phyloP scores from a whole-genome alignment of 1,140 invertebrate species.

The Drosophila watanabei region DNA sequence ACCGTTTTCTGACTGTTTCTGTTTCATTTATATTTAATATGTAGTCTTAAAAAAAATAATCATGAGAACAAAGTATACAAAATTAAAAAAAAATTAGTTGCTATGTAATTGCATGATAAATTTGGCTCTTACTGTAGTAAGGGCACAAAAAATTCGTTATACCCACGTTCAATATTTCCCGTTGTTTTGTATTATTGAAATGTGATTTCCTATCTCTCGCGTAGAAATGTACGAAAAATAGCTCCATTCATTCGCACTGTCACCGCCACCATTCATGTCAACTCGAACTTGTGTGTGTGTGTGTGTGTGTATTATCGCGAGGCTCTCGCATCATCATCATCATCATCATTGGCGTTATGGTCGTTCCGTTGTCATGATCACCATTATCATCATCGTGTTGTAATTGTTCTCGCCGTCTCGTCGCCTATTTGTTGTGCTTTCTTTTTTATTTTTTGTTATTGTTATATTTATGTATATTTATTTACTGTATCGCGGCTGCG shows the following conservation, averaged over 20 bases:
- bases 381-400: slow-evolving; percentile 51
- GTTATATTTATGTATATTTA: slow-evolving; percentile 46
- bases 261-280: slow-evolving; percentile 40
- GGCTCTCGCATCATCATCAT: slow-evolving; percentile 13
- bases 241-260: slow-evolving; percentile 33
- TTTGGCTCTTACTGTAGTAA: neutral
- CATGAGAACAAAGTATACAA: no score
- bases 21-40: neutral
- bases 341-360: slow-evolving; percentile 14
- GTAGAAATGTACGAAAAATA: slow-evolving; percentile 41
- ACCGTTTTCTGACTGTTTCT: neutral
- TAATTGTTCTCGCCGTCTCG: slow-evolving; percentile 34
- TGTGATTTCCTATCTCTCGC: slow-evolving; percentile 7
- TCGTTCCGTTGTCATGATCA: slow-evolving; percentile 34
- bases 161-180: neutral
- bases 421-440: slow-evolving; percentile 41
- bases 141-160: neutral
- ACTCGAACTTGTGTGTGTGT: slow-evolving; percentile 20
- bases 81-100: neutral
- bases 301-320: slow-evolving; percentile 25
- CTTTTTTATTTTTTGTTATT: slow-evolving; percentile 35
- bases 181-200: slow-evolving; percentile 12
- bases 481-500: slow-evolving; percentile 43
- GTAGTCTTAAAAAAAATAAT: neutral
- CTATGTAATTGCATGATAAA: neutral